Base-by-base conservation (phyloP, 1,140 invertebrate genomes). In the Araneus ventricosus region DNA sequence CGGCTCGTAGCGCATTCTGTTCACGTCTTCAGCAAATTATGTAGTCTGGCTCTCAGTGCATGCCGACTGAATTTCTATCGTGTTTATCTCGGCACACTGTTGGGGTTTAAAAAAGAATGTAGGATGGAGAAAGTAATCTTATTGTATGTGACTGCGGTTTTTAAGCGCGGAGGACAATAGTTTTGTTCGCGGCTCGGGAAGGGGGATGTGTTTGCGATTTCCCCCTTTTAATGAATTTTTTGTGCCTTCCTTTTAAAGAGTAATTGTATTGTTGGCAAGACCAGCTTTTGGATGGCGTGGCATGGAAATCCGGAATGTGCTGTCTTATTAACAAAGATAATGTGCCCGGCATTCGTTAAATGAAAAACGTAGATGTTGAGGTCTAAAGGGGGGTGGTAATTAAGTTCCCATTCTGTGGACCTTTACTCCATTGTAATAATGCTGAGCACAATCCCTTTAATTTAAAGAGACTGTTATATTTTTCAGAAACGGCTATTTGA, bases 21-120 rank as follows among this genome's bases (percentile, higher is more conserved):
- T 52, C 84, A 86, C 84, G 84, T 86, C 84, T 22, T n/a, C 52
- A 5, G 14, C 84, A 86, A 86, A 86, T 86, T 86, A 86, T 45
- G 84, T 27, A 57, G 84, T 52, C 80, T 52, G 80, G 70, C 80
- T 82, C 45, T 10, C 22, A n/a, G 41, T 84, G 80, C 80, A 84
- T 84, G 80, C 80, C 20, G 37, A 10, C 24, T 84, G 80, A 41
- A 84, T 84, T 84, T 84, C 37, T 41, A 84, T 84, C 80, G 14
- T 45, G 80, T 52, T 84, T 52, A 84, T 84, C 39, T 20, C 39
- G 22, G 80, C 7, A 37, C 45, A 52, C 39, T 52, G 45, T 22
- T n/a, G 27, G 20, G 84, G 57, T 52, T 6, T 82, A 10, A 45
- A n/a, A n/a, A 41, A 39, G n/a, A 41, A 52, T 24, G 80, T 75